phyloP scores from a whole-genome alignment of 2,797 vertebrate species.

The Pantherophis alleghaniensis region DNA sequence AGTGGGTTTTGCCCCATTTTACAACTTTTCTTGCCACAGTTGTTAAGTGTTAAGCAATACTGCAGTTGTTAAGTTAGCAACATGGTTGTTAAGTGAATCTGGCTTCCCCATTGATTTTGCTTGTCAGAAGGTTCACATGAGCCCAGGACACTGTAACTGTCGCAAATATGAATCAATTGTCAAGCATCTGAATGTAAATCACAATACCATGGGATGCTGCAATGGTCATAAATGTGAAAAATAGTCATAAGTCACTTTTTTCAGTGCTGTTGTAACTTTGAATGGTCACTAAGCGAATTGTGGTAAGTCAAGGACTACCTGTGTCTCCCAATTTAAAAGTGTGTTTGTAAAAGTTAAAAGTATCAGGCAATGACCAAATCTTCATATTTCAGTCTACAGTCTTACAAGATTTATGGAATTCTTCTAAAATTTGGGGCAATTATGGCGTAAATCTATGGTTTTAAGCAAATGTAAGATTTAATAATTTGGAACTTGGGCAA shows the following conservation, averaged over 20 bases:
- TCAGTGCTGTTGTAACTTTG: neutral
- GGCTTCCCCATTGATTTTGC: too few species aligned
- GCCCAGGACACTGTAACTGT: neutral
- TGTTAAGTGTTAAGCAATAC: too few species aligned
- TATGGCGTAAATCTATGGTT: neutral
- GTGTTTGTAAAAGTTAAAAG: neutral
- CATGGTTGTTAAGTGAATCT: too few species aligned
- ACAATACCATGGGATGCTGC: neutral
- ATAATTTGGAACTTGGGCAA: neutral
- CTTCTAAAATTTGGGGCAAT: neutral
- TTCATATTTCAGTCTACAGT: neutral
- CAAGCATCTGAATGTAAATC: neutral
- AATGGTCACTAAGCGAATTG: neutral
- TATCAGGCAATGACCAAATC: neutral
- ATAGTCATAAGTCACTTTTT: neutral
- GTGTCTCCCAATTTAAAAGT: neutral
- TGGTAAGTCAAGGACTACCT: neutral
- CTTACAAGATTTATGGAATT: neutral
- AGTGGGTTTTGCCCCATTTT: too few species aligned
- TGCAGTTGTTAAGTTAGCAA: too few species aligned
- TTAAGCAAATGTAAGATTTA: neutral
- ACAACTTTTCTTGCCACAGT: too few species aligned
- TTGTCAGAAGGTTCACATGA: too few species aligned
- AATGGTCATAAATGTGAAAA: neutral
- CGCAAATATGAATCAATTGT: neutral